Conservation (phyloP, 2,113 vertebrate genomes). For the Peucedramus taeniatus region DNA sequence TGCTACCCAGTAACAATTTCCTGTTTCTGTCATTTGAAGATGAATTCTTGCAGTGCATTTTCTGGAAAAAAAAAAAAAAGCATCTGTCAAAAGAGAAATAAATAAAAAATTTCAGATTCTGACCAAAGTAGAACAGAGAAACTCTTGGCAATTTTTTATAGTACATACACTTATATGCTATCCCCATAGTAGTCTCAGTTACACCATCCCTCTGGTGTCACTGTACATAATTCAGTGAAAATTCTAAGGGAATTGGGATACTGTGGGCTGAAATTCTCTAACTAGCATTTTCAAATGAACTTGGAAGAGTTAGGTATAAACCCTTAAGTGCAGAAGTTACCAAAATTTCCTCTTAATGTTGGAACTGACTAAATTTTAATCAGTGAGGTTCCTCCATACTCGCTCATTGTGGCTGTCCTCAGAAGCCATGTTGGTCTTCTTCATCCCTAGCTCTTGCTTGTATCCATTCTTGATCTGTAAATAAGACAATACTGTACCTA, state of each 20-base stretch:
- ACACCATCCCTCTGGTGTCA: background rate
- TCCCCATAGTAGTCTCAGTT: background rate
- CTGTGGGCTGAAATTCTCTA: background rate
- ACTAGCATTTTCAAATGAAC: background rate
- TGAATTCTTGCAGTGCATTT: background rate
- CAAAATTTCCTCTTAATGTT: background rate
- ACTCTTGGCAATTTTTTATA: background rate
- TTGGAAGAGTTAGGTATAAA: background rate
- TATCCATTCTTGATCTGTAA: background rate
- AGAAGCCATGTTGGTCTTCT: background rate
- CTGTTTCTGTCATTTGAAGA: background rate
- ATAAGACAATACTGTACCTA: background rate
- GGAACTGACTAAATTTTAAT: background rate
- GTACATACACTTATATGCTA: background rate
- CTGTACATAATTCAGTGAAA: background rate
- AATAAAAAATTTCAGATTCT: background rate
- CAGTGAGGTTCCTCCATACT: background rate
- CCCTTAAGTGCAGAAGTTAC: background rate
- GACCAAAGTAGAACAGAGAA: background rate
- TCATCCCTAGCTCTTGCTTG: background rate
- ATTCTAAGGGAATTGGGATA: background rate
- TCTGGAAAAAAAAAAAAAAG: background rate
- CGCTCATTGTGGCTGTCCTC: background rate
- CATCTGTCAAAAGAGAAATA: background rate
- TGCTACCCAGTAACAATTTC: background rate